Evolutionary conservation across 23 tunicate species (phyloP).

Genomic region (Ascidia mentula): DNA sequence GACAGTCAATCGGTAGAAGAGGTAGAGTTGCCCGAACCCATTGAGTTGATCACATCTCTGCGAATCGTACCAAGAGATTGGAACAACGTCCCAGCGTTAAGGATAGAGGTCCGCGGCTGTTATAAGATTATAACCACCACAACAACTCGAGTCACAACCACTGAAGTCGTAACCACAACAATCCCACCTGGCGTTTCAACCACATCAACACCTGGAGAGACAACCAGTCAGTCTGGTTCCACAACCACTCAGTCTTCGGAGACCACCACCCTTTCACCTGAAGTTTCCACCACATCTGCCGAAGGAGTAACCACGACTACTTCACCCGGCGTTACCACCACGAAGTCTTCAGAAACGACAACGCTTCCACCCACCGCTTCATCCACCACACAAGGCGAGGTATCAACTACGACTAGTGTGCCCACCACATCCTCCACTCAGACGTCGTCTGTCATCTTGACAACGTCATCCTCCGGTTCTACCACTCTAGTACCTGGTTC

Average conservation of each 20-base stretch:
- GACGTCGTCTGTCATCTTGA: background rate
- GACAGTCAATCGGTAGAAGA: conserved; percentile 1
- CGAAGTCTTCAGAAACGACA: background rate
- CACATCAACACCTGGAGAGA: background rate
- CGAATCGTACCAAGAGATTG: conserved; percentile 33
- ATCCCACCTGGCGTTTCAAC: background rate
- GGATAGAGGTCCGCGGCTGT: conserved; percentile 67
- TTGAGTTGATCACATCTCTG: conserved; percentile 36
- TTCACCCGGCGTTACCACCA: conserved; percentile 5
- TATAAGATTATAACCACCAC: conserved; percentile 43
- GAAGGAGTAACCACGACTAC: conserved; percentile 17
- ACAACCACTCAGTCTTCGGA: conserved; percentile 10
- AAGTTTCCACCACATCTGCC: background rate
- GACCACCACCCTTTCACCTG: background rate
- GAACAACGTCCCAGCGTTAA: conserved; percentile 45
- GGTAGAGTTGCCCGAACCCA: conserved; percentile 21
- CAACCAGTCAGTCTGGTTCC: background rate
- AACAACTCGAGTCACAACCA: conserved; percentile 27
- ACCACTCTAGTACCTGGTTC: background rate
- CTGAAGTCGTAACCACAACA: conserved; percentile 40
- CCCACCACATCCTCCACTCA: background rate
- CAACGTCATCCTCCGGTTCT: too few species aligned
- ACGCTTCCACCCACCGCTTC: conserved; percentile 4
- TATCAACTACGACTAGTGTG: background rate
- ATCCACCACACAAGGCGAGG: conserved; percentile 9